Evolutionary conservation across 2,797 vertebrate species (phyloP), one percentile per base, ranked within the genome.

Genomic region (Bufotes viridis): DNA sequence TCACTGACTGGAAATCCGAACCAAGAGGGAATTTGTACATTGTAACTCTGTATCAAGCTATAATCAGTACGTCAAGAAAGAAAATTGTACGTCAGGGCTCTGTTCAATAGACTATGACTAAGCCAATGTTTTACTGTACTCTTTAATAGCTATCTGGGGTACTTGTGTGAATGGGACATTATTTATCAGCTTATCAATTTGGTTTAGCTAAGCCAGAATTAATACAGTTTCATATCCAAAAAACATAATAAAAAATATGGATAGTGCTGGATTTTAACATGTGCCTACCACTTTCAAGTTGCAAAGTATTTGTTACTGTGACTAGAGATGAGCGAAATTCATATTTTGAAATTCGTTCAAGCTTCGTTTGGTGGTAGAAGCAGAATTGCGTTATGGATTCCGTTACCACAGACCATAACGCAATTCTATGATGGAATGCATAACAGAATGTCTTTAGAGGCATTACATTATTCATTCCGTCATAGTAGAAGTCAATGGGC

Each of bases 61-160:
- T 82, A 89, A 86, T 89, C 79, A 89, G 85, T 79, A 69, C 76
- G 87, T 76, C 78, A 89, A 86, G 49, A 85, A 82, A 63, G 55
- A 75, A 88, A 65, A 89, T 75, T 61, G 84, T 79, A 82, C 13
- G 18, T 72, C 67, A 88, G 51, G 29, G 20, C 24, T 85, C 14
- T 51, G 20, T 4, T 88, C 75, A 85, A 81, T 69, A 58, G 69
- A 69, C 60, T 82, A 82, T 81, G 58, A 82, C 58, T 89, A 72
- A 78, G n/a, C 58, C 26, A 58, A 60, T 65, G 57, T 75, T 61
- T 58, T 84, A 82, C 63, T 80, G 29, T 61, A 42, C 0, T 6
- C 58, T 34, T 65, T 63, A 58, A 87, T 53, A 26, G 9, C 20
- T 63, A 87, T 87, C 72, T 60, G 29, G 58, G 55, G 57, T 42